A percentile compares a stretch with the other conserved stretches of the same genome.
Conservation (phyloP, 2,888 invertebrate species). For the Beris morrisii region DNA sequence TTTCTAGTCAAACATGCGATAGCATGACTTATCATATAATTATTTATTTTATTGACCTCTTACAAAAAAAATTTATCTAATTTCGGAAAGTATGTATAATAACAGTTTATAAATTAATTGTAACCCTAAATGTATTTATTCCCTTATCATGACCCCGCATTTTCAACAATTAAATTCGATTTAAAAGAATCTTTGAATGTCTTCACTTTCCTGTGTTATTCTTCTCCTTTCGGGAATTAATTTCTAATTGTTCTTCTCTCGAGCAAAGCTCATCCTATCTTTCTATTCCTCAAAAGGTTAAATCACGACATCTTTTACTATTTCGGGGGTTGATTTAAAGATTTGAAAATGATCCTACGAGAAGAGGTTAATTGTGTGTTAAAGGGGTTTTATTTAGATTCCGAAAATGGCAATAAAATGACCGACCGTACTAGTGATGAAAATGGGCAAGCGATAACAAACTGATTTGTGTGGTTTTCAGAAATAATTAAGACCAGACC, state of each 20-base stretch:
- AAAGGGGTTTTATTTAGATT: constrained; percentile 8
- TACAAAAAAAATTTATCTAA: too few species aligned
- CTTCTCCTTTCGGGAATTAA: not conserved
- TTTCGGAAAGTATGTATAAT: too few species aligned
- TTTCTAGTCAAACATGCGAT: too few species aligned
- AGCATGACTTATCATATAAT: too few species aligned
- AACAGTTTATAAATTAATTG: too few species aligned
- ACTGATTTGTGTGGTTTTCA: constrained; percentile 7
- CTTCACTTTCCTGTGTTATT: not conserved
- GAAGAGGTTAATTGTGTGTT: not conserved
- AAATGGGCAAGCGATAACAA: not conserved
- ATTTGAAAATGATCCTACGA: not conserved
- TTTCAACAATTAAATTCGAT: constrained; percentile 18
- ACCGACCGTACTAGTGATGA: not conserved
- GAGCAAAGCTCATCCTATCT: too few species aligned
- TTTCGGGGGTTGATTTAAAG: not conserved
- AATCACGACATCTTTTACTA: constrained; percentile 1
- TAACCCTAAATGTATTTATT: too few species aligned
- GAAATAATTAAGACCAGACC: too few species aligned
- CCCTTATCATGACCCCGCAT: too few species aligned
- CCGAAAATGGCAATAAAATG: not conserved
- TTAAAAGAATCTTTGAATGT: constrained; percentile 1
- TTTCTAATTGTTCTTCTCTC: constrained; percentile 12
- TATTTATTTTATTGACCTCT: too few species aligned
- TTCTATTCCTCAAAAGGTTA: not conserved